Percentiles rank a stretch among this genome's conserved stretches.
These are phyloP conservation scores for Metallyticus violacea DNA, from an alignment of 2,888 invertebrate genomes.

Conservation along the genomic window DNA sequence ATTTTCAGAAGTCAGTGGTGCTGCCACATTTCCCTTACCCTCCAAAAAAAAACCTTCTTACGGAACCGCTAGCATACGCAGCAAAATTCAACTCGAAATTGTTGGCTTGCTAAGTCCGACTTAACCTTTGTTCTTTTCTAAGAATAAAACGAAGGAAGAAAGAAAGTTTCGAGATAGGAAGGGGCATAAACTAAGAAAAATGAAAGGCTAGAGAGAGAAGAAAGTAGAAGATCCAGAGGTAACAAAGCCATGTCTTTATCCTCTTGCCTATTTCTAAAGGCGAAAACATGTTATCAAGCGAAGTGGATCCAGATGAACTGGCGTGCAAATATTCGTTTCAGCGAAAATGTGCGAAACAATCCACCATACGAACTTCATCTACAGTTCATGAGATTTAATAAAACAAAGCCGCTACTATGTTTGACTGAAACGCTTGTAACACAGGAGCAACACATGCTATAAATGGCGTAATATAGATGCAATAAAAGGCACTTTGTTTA, in stretches of 20 bases:
- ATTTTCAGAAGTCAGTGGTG: background rate
- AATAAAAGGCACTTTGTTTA: too few species aligned
- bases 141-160: background rate
- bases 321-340: background rate
- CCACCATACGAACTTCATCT: too few species aligned
- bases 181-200: background rate
- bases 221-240: background rate
- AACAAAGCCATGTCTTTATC: background rate
- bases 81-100: too few species aligned
- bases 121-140: background rate
- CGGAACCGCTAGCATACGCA: background rate
- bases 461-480: too few species aligned
- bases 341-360: background rate
- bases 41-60: background rate
- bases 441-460: too few species aligned
- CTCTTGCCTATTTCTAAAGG: background rate
- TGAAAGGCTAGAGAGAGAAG: background rate
- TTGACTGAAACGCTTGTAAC: too few species aligned
- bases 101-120: background rate
- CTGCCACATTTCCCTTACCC: background rate
- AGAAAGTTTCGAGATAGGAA: background rate
- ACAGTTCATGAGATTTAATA: too few species aligned
- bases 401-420: too few species aligned
- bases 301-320: background rate
- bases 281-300: background rate